Base-by-base conservation (phyloP, 2,113 vertebrate genomes). In the Chauna torquata region DNA sequence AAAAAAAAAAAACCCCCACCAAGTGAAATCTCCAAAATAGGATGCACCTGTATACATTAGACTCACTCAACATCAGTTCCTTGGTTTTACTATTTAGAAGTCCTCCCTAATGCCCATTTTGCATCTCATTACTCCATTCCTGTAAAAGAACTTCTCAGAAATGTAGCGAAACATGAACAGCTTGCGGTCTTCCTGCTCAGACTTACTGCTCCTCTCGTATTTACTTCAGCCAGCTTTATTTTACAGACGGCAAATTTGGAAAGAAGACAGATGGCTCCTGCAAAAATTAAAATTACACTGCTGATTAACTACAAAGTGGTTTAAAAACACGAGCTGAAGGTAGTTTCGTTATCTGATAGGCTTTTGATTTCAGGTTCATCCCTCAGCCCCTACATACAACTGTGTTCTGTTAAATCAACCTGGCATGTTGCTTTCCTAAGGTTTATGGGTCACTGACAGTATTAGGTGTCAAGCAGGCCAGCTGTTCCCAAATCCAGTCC, bases 1-100 rank as follows among this genome's bases (percentile, higher is more conserved):
- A 7, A 69, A 38, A 61, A 49, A 16, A 23, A 4, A 2, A 28
- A n/a, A n/a, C n/a, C n/a, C n/a, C n/a, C n/a, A n/a, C n/a, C 50
- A 16, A 34, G 9, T 69, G 62, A 69, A 38, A 54, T 65, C 5
- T 68, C 38, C 7, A 57, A 38, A 36, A 27, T 18, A 15, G 23
- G 16, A 6, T 66, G 10, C 12, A 16, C 4, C 9, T 36, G 8
- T 18, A 9, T 72, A 44, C 55, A 30, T 59, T 16, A 16, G 16
- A 19, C 32, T 50, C 24, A 14, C 15, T 42, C 0, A 0, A 13
- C 7, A 12, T 40, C 0, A 0, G 18, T 36, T 80, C 72, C 32
- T 71, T 0, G 0, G 8, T 58, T 89, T 83, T 9, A 42, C n/a
- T 50, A 2, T 70, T 65, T 54, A 36, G 14, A 80, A 47, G 36